phyloP scores from a whole-genome alignment of 2,797 vertebrate genomes.

The Onychomys leucogaster region DNA sequence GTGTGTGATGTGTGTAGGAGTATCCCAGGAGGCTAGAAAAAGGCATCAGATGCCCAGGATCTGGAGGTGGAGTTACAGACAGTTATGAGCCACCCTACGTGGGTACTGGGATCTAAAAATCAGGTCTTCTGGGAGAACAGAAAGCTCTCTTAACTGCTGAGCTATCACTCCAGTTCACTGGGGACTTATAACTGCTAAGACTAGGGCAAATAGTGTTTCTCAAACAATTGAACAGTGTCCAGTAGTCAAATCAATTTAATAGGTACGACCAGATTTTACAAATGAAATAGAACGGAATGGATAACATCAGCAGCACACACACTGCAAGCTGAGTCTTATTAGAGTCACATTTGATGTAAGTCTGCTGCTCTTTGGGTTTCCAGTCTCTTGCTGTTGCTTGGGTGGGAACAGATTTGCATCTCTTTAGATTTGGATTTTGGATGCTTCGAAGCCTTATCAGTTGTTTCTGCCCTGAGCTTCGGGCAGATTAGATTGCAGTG shows the following conservation, averaged over 20 bases:
- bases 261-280: not conserved
- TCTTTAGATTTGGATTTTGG: not conserved
- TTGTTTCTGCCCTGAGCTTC: constrained; percentile 1
- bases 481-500: constrained; percentile 6
- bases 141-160: not conserved
- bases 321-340: not conserved
- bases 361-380: not conserved
- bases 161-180: not conserved
- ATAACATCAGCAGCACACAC: not conserved
- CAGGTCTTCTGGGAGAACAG: not conserved
- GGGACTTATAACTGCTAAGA: not conserved
- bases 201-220: not conserved
- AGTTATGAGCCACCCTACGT: not conserved
- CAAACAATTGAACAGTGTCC: not conserved
- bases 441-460: not conserved
- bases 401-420: not conserved
- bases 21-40: not conserved
- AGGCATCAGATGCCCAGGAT: not conserved
- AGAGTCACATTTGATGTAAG: not conserved
- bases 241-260: not conserved
- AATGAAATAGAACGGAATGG: not conserved
- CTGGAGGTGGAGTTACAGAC: not conserved
- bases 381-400: not conserved
- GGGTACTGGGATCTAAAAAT: not conserved
- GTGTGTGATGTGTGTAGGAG: not conserved